Percentiles rank a stretch among this genome's conserved stretches.
Evolutionary conservation across 2,888 invertebrate genomes (phyloP).

Genomic region (Drosophila maculinotata): DNA sequence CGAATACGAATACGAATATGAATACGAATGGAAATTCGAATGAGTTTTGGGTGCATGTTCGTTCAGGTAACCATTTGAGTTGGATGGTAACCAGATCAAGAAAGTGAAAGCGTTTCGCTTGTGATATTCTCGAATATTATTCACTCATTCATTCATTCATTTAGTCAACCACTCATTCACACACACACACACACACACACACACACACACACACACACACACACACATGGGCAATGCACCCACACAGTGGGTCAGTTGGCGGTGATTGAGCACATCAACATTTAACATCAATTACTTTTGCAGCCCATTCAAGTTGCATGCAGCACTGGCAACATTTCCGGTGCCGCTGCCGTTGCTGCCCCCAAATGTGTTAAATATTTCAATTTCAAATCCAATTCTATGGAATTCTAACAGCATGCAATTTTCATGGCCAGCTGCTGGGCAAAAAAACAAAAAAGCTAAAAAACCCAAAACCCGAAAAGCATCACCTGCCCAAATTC

Average conservation of each 20-base stretch:
- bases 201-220: too few relatives aligned
- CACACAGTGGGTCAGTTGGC: slow-evolving; percentile 30
- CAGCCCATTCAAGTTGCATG: slow-evolving; percentile 31
- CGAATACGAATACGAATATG: slow-evolving; percentile 2
- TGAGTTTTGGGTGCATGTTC: background rate
- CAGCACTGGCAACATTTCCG: slow-evolving; percentile 16
- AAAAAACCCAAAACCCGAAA: too few relatives aligned
- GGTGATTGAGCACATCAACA: slow-evolving; percentile 12
- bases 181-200: background rate
- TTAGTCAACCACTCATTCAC: slow-evolving; percentile 6
- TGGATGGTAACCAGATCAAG: slow-evolving; percentile 46
- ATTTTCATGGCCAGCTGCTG: slow-evolving; percentile 68
- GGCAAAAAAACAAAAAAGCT: slow-evolving; percentile 41
- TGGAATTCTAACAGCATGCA: slow-evolving; percentile 70
- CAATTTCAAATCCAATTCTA: slow-evolving; percentile 76
- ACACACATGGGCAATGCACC: too few relatives aligned
- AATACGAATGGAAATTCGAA: slow-evolving; percentile 9
- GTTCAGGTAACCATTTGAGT: slow-evolving; percentile 4
- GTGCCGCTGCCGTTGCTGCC: background rate
- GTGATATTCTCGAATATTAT: slow-evolving; percentile 14
- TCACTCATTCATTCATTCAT: slow-evolving; percentile 21
- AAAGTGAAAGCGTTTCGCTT: slow-evolving; percentile 52
- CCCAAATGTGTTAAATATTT: slow-evolving; percentile 75
- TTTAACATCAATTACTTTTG: slow-evolving; percentile 50
- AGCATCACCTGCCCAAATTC: background rate